A percentile compares a stretch with the other conserved stretches of the same genome.
Conservation (phyloP, 2,797 vertebrate species). For the Girardinus metallicus region DNA sequence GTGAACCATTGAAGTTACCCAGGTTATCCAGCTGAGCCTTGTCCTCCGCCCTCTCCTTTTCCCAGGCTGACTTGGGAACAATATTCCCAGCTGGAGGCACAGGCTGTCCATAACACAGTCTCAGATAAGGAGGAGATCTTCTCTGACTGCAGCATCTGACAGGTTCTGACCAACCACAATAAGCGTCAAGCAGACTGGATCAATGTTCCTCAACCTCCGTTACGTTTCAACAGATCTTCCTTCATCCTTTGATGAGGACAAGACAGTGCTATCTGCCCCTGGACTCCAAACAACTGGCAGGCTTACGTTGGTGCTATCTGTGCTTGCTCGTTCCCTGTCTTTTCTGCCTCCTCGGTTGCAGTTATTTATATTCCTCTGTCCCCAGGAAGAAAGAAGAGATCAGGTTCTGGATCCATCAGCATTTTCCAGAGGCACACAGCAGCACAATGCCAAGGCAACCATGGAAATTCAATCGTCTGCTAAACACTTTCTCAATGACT, state of each 20-base stretch:
- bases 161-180: not conserved
- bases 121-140: slow-evolving; percentile 6
- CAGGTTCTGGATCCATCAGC: slow-evolving; percentile 79
- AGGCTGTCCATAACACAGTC: slow-evolving; percentile 63
- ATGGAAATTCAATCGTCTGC: slow-evolving; percentile 68
- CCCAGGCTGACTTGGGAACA: slow-evolving; percentile 64
- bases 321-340: slow-evolving; percentile 37
- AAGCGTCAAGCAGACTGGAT: slow-evolving; percentile 3
- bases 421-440: slow-evolving; percentile 66
- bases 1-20: slow-evolving; percentile 60
- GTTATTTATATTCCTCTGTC: slow-evolving; percentile 78
- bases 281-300: slow-evolving; percentile 28
- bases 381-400: slow-evolving; percentile 70
- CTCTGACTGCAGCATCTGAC: slow-evolving; percentile 24
- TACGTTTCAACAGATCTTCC: not conserved
- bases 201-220: slow-evolving; percentile 23
- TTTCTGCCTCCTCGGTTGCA: slow-evolving; percentile 21
- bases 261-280: not conserved
- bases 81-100: slow-evolving; percentile 63
- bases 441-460: slow-evolving; percentile 67
- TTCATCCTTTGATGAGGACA: not conserved
- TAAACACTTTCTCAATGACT: slow-evolving; percentile 17
- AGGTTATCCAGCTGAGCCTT: slow-evolving; percentile 71
- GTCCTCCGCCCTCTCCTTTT: slow-evolving; percentile 55
- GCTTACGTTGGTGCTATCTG: slow-evolving; percentile 37